Percentiles rank a stretch among this genome's conserved stretches.
phyloP scores from a whole-genome alignment of 1,140 invertebrate genomes.

The Ctenoplectra terminalis region DNA sequence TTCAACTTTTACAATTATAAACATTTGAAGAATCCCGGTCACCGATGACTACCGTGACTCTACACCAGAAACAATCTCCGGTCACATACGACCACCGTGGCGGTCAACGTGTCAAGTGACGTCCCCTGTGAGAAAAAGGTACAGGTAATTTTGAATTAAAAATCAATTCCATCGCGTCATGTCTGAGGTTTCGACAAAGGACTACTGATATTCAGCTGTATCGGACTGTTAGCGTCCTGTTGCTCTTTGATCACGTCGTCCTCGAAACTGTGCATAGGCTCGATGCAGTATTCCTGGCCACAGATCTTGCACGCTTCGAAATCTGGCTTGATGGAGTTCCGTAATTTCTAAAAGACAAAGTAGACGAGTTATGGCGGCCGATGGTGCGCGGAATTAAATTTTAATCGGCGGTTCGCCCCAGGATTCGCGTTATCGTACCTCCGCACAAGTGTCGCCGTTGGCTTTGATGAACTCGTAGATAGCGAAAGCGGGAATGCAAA shows the following conservation, averaged over 20 bases:
- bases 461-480: conserved; percentile 88
- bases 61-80: too few species aligned
- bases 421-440: conserved; percentile 84
- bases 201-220: conserved; percentile 61
- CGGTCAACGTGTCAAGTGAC: too few species aligned
- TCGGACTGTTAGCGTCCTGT: conserved; percentile 71
- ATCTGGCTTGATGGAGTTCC: conserved; percentile 83
- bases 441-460: conserved; percentile 87
- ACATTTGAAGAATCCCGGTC: too few species aligned
- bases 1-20: too few species aligned
- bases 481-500: conserved; percentile 94
- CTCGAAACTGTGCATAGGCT: conserved; percentile 73
- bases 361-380: not conserved
- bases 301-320: conserved; percentile 85
- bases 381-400: not conserved
- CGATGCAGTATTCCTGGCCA: conserved; percentile 79
- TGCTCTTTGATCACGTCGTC: conserved; percentile 74
- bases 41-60: too few species aligned
- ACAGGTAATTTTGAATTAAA: too few species aligned
- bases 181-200: conserved; percentile 46
- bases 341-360: conserved; percentile 82
- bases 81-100: too few species aligned
- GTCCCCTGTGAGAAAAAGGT: too few species aligned
- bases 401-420: conserved; percentile 5
- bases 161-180: conserved; percentile 11